Evolutionary conservation across 2,888 invertebrate species (phyloP).

Genomic region (Branchellion lobata): DNA sequence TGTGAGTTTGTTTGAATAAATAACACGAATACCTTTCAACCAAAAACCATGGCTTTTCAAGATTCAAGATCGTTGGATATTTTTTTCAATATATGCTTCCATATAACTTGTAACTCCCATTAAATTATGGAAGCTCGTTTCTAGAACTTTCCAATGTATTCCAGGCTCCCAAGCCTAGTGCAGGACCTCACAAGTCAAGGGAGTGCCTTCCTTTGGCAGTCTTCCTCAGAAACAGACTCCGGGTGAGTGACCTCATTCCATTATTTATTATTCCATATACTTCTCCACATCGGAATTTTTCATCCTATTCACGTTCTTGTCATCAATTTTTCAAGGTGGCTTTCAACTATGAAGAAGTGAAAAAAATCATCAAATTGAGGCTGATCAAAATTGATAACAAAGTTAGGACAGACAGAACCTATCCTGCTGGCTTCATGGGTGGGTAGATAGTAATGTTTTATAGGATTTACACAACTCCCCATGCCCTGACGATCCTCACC

Average conservation of each 20-base stretch:
- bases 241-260: not conserved
- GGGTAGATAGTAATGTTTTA: slow-evolving; percentile 54
- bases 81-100: too few species aligned
- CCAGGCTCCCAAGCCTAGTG: slow-evolving; percentile 87
- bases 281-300: too few species aligned
- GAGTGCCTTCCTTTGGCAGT: slow-evolving; percentile 94
- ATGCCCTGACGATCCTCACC: not conserved
- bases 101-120: too few species aligned
- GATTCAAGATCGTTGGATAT: too few species aligned
- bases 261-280: not conserved
- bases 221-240: slow-evolving; percentile 92
- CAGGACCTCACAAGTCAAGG: slow-evolving; percentile 94
- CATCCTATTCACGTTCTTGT: too few species aligned
- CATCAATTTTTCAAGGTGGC: slow-evolving; percentile 74
- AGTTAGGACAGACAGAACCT: slow-evolving; percentile 94
- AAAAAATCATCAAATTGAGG: slow-evolving; percentile 96
- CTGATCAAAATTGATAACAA: slow-evolving; percentile 97
- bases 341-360: slow-evolving; percentile 90
- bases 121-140: too few species aligned
- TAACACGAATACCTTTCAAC: not conserved
- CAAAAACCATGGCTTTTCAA: too few species aligned
- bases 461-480: too few species aligned
- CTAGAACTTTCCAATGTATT: not conserved
- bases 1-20: slow-evolving; percentile 58
- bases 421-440: slow-evolving; percentile 99